Evolutionary conservation across 1,140 invertebrate species (phyloP).

Genomic region (Lepidurus apus): DNA sequence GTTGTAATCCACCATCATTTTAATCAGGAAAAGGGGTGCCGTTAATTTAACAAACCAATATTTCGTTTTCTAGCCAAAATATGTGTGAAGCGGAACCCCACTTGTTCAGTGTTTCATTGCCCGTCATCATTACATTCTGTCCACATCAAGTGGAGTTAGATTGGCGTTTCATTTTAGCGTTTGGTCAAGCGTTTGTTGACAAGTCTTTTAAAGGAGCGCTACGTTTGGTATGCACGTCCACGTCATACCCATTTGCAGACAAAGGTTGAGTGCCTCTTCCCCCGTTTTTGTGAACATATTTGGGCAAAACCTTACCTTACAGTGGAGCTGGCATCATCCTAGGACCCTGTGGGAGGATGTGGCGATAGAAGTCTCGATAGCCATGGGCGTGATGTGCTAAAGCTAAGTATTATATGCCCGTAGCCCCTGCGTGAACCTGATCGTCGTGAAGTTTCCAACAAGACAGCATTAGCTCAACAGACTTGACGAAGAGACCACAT

Average conservation of each 20-base stretch:
- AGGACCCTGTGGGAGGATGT: not conserved
- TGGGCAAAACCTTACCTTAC: not conserved
- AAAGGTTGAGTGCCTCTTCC: not conserved
- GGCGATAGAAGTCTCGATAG: not conserved
- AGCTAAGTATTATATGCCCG: not conserved
- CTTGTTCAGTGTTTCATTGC: slow-evolving; percentile 7
- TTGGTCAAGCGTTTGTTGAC: not conserved
- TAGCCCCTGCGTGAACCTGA: not conserved
- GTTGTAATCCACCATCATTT: not conserved
- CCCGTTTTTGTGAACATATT: not conserved
- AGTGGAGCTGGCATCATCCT: not conserved
- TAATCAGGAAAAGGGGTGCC: not conserved
- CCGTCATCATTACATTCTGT: slow-evolving; percentile 20
- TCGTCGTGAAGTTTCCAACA: not conserved
- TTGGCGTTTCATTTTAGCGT: not conserved
- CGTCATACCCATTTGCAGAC: not conserved
- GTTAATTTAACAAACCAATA: not conserved
- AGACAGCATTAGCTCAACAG: slow-evolving; percentile 1
- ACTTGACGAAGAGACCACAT: not conserved
- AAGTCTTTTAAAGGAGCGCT: too few relatives aligned
- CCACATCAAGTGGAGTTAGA: not conserved
- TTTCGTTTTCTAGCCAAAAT: not conserved
- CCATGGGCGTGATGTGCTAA: not conserved
- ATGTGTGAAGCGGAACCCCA: not conserved
- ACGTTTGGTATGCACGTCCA: not conserved